These are phyloP conservation scores for Euzophera pinguis DNA, from an alignment of 2,888 invertebrate genomes.

Conservation along the genomic window DNA sequence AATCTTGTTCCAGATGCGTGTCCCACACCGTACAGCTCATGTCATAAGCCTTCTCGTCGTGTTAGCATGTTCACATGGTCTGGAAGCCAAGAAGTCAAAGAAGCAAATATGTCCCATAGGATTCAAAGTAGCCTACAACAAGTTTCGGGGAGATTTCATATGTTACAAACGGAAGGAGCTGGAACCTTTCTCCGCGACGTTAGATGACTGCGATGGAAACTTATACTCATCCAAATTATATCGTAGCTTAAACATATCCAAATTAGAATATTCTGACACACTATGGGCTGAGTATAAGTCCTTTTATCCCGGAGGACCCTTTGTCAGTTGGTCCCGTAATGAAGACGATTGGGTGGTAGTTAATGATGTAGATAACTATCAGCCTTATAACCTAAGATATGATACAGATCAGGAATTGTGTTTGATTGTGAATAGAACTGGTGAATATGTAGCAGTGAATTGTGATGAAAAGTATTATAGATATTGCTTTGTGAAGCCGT, in stretches of 20 bases:
- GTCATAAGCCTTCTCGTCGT: constrained; percentile 29
- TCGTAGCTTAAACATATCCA: constrained; percentile 41
- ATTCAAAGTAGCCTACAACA: constrained; percentile 40
- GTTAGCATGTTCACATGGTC: constrained; percentile 32
- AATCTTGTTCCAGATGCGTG: constrained; percentile 38
- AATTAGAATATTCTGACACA: constrained; percentile 29
- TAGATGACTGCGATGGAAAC: constrained; percentile 60
- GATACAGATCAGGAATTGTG: constrained; percentile 50
- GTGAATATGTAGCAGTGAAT: constrained; percentile 47
- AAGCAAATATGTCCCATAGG: constrained; percentile 57
- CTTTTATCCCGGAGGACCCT: constrained; percentile 63
- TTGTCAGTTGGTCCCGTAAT: constrained; percentile 51
- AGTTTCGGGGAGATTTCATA: background rate
- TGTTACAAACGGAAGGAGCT: constrained; percentile 63
- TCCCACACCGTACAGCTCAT: constrained; percentile 28
- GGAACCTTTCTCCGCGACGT: constrained; percentile 56
- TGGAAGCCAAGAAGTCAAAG: constrained; percentile 29
- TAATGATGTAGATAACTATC: background rate
- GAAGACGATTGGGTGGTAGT: constrained; percentile 3
- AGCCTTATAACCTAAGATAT: background rate
- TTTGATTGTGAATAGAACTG: constrained; percentile 48
- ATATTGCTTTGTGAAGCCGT: constrained; percentile 61
- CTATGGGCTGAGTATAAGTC: constrained; percentile 69
- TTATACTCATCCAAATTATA: constrained; percentile 49
- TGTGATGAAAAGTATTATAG: constrained; percentile 58